Conservation (phyloP, 2,113 vertebrate species). For the Tautogolabrus adspersus region DNA sequence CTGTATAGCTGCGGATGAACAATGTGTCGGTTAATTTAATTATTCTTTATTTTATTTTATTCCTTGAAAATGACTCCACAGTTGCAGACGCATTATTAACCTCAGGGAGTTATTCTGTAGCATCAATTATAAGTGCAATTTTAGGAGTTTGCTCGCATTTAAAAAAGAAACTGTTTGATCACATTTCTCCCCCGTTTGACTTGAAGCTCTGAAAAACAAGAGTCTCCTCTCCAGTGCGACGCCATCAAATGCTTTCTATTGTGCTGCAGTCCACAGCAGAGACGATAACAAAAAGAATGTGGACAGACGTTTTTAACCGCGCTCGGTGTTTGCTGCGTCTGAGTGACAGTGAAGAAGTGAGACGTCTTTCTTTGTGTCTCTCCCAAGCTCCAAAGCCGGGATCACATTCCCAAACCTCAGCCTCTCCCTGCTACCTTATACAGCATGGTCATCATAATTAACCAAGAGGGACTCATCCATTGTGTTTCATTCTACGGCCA, state of each 20-base stretch:
- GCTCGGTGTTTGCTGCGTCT: neutral
- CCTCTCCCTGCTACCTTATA: conserved; percentile 10
- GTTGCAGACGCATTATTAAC: conserved; percentile 40
- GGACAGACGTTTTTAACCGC: conserved; percentile 11
- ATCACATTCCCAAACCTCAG: conserved; percentile 32
- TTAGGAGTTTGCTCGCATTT: too few species aligned
- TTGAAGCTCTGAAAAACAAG: conserved; percentile 14
- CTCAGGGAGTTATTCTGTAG: conserved; percentile 42
- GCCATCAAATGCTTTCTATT: conserved; percentile 20
- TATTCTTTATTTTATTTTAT: neutral
- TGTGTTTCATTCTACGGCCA: conserved; percentile 21
- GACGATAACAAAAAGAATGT: conserved; percentile 38
- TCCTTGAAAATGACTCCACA: conserved; percentile 32
- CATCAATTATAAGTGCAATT: conserved; percentile 42
- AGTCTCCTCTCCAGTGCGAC: conserved; percentile 18
- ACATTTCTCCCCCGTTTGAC: conserved; percentile 25
- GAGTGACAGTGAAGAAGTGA: conserved; percentile 38
- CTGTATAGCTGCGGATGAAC: too few species aligned
- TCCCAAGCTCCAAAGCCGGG: neutral
- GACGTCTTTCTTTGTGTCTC: conserved; percentile 22
- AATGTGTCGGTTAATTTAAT: neutral
- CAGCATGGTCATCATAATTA: conserved; percentile 32
- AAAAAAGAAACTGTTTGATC: conserved; percentile 4
- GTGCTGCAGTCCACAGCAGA: conserved; percentile 18
- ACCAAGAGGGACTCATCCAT: conserved; percentile 25